Evolutionary conservation across 2,113 vertebrate species (phyloP).

Genomic region (Prochilodus magdalenae): DNA sequence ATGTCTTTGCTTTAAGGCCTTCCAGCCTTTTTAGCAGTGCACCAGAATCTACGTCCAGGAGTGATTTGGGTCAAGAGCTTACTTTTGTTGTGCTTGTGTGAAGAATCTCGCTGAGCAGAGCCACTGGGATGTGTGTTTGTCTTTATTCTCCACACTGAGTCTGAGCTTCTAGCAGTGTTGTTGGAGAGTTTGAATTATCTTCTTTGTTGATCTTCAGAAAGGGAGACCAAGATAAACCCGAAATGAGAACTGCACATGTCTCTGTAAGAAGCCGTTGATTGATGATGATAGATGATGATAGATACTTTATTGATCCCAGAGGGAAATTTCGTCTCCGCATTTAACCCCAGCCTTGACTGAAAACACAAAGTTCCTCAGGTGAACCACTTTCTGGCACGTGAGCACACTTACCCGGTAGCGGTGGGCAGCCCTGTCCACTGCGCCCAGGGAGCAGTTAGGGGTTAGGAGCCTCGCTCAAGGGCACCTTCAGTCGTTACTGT

Average conservation of each 20-base stretch:
- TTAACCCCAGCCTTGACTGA: no score
- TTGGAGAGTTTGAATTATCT: background rate
- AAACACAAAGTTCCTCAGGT: no score
- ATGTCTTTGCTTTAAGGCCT: no score
- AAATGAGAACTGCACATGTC: background rate
- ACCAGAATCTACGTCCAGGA: background rate
- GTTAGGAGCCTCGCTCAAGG: no score
- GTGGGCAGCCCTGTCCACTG: no score
- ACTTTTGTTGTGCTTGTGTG: slow-evolving; percentile 21
- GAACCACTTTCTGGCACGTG: no score
- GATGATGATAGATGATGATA: no score
- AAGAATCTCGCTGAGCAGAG: slow-evolving; percentile 20
- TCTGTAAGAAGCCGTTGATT: background rate
- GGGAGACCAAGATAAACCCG: slow-evolving; percentile 2
- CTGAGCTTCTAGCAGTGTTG: background rate
- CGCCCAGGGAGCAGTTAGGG: no score
- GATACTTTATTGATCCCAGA: no score
- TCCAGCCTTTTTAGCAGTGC: background rate
- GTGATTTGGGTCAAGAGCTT: background rate
- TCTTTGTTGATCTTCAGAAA: background rate
- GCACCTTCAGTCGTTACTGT: no score
- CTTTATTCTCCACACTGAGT: slow-evolving; percentile 35
- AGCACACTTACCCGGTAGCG: no score
- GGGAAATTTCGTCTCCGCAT: no score
- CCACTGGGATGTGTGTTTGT: slow-evolving; percentile 23